Conservation (phyloP, 1,140 invertebrate species). For the Diorhabda elongata region DNA sequence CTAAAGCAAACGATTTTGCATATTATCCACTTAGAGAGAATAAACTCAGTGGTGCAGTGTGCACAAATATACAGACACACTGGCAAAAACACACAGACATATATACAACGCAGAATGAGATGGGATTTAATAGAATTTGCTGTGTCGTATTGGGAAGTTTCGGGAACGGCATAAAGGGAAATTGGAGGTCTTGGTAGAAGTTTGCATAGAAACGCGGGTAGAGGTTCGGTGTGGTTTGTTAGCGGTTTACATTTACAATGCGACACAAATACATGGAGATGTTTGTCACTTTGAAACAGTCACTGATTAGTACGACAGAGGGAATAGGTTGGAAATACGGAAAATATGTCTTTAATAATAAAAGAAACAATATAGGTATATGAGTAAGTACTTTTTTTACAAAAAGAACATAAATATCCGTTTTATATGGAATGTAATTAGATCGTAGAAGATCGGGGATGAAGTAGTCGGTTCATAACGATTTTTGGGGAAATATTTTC, state of each 20-base stretch:
- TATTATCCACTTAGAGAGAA: constrained; percentile 14
- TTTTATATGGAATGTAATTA: too few relatives aligned
- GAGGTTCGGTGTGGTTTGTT: neutral
- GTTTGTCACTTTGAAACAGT: neutral
- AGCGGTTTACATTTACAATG: neutral
- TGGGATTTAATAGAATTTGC: constrained; percentile 10
- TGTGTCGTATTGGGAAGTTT: neutral
- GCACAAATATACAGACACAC: constrained; percentile 7
- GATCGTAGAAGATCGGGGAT: too few relatives aligned
- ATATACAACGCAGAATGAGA: neutral
- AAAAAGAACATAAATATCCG: too few relatives aligned
- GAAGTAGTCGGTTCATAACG: too few relatives aligned
- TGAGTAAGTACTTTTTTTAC: too few relatives aligned
- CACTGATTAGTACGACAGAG: neutral
- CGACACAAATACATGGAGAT: neutral
- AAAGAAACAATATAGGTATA: too few relatives aligned
- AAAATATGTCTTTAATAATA: too few relatives aligned
- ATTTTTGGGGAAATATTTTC: too few relatives aligned
- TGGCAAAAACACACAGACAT: constrained; percentile 1
- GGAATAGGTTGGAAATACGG: too few relatives aligned
- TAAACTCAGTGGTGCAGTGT: constrained; percentile 10
- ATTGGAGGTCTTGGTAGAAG: neutral
- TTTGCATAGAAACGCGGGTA: neutral
- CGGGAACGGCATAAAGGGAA: constrained; percentile 1
- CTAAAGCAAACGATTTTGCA: constrained; percentile 3